Conservation (phyloP, 2,797 vertebrate species). For the Hemitrygon akajei region DNA sequence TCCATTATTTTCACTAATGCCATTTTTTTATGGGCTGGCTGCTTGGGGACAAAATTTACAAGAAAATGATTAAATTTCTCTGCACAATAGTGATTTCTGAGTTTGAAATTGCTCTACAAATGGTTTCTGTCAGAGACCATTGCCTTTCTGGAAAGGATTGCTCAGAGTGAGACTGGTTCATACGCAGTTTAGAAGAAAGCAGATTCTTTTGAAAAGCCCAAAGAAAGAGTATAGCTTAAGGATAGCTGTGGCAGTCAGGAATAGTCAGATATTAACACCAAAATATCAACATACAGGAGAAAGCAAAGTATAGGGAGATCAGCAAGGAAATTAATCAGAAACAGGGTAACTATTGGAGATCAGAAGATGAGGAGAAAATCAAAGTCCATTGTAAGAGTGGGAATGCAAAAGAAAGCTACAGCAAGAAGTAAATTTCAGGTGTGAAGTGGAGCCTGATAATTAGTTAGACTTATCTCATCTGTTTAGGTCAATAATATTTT, state of each 20-base stretch:
- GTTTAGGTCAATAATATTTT: too few relatives aligned
- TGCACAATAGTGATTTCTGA: neutral
- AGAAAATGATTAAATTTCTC: neutral
- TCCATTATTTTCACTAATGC: neutral
- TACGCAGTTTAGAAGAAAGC: neutral
- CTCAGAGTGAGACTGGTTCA: neutral
- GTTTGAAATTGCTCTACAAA: neutral
- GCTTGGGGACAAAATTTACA: neutral
- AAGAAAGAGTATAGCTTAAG: neutral
- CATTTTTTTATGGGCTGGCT: neutral
- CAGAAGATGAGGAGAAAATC: neutral
- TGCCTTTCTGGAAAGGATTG: neutral
- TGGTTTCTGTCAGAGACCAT: neutral
- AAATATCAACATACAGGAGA: neutral
- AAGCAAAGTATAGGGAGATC: neutral
- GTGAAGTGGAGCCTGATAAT: neutral
- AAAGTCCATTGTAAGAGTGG: neutral
- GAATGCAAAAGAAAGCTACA: neutral
- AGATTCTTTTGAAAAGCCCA: neutral
- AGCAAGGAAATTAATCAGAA: neutral
- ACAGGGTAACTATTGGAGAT: neutral
- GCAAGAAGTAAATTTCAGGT: neutral
- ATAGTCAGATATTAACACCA: neutral
- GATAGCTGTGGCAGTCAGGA: neutral
- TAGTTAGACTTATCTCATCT: too few relatives aligned